Base-by-base conservation (phyloP, 2,113 vertebrate species). In the Bambusicola thoracicus region DNA sequence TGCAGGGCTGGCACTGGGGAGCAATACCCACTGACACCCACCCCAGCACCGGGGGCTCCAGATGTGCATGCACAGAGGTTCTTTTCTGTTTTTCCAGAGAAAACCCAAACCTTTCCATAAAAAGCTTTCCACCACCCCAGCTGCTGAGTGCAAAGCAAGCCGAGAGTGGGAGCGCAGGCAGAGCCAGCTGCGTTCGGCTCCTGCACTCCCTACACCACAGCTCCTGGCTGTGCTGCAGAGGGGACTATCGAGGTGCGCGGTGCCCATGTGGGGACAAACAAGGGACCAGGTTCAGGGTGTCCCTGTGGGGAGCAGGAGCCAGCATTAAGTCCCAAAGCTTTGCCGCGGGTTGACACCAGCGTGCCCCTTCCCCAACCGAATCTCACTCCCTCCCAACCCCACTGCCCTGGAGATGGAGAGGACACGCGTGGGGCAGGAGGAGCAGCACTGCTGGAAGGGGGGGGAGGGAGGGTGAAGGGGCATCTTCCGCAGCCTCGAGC, bases 201-300 rank as follows among this genome's bases (percentile, higher is more conserved):
- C 38, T 7, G 10, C 1, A 17, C 8, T 24, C 72, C 81, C 69
- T 36, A 81, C 1, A 34, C 40, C 20, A 1, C 36, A 34, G 3
- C 32, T 68, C 83, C 72, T 29, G 16, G 27, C 36, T 1, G 70
- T 61, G 5, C 10, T 21, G 41, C 46, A 5, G n/a, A 8, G 34
- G 30, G 24, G 8, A 16, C 20, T 10, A 1, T 4, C 3, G 4
- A 0, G 62, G 24, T 43, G 36, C 48, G 14, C 0, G 53, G 24
- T 1, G 84, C 1, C 3, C 4, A 3, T 27, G 8, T 13, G 55
- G 40, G 72, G 63, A 61, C 21, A 14, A 38, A 41, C 46, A 86
- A 69, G 25, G 61, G 51, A 7, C 3, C 8, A 25, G 5, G 24
- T 1, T 36, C 11, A 1, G 2, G 2, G 4, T 5, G 53, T 53